Evolutionary conservation across 2,797 vertebrate genomes (phyloP), one percentile per base, ranked within the genome.

Genomic region (Geotrypetes seraphini): DNA sequence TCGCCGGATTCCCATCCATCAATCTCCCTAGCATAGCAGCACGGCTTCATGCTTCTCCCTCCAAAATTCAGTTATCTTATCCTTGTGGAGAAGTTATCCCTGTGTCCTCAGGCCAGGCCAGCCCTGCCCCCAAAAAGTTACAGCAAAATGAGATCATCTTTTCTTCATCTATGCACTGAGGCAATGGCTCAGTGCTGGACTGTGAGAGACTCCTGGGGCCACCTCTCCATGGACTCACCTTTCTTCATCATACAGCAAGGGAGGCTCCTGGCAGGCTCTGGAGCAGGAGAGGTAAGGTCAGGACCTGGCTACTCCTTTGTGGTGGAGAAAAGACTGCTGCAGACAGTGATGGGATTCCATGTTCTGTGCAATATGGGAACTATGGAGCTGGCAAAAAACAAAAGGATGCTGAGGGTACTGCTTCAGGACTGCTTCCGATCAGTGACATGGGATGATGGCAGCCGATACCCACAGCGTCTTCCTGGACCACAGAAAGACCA

Each of bases 51-150:
- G 33, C 32, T 33, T 22, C 15, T 25, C 32, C 30, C 27, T 35
- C 39, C 18, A 5, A n/a, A n/a, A n/a, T n/a, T n/a, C 32, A 20
- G n/a, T 26, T 22, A 9, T 7, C 29, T 38, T 19, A 33, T 33
- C 5, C 17, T n/a, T 14, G 43, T 43, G 43, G 45, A 45, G 43
- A 45, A 38, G 17, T 18, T 19, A 8, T 30, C 32, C 22, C 15
- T 25, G 32, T 24, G 32, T 22, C 5, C 2, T 18, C 4, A 6
- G 5, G 5, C 31, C 16, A 23, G 18, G 20, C 25, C 31, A 28
- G 30, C 16, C 22, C n/a, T n/a, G n/a, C n/a, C n/a, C n/a, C 33
- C 30, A 17, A 12, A 20, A 20, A 22, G n/a, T 27, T 31, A 29
- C 5, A 15, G 40, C 40, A 32, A 8, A 21, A 32, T 18, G 25